These are phyloP conservation scores for Aleiodes alternator DNA, from an alignment of 2,888 invertebrate species.

Conservation along the genomic window DNA sequence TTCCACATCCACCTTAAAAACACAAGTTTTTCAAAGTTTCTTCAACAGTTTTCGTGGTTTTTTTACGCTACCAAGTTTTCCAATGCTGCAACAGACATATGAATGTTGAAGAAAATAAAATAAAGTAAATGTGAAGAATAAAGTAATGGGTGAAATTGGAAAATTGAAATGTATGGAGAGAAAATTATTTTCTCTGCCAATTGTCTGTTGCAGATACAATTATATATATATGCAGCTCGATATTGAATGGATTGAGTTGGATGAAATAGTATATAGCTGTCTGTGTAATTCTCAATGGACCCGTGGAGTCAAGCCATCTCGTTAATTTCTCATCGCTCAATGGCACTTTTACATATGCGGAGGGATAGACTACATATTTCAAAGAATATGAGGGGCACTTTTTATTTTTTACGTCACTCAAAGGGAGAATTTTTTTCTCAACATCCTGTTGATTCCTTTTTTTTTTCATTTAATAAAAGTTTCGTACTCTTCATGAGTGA, in stretches of 20 bases:
- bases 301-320: slow-evolving; percentile 19
- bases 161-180: slow-evolving; percentile 9
- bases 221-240: neutral
- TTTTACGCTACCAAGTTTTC: neutral
- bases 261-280: slow-evolving; percentile 8
- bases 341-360: neutral
- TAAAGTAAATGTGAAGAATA: slow-evolving; percentile 12
- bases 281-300: slow-evolving; percentile 30
- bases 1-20: neutral
- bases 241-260: neutral
- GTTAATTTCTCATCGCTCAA: slow-evolving; percentile 44
- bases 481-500: too few relatives aligned
- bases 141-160: slow-evolving; percentile 25
- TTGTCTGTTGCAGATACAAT: neutral
- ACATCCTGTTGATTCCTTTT: too few relatives aligned
- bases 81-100: slow-evolving; percentile 1
- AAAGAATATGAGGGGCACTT: neutral
- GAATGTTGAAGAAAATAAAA: neutral
- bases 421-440: neutral
- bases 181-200: neutral
- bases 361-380: neutral
- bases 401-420: neutral
- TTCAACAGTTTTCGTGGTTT: slow-evolving; percentile 19
- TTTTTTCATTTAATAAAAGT: too few relatives aligned
- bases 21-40: slow-evolving; percentile 25